Percentiles rank a stretch among this genome's conserved stretches.
These are phyloP conservation scores for Ctenochaetus hawaiiensis DNA, from an alignment of 2,797 vertebrate species.

Conservation along the genomic window DNA sequence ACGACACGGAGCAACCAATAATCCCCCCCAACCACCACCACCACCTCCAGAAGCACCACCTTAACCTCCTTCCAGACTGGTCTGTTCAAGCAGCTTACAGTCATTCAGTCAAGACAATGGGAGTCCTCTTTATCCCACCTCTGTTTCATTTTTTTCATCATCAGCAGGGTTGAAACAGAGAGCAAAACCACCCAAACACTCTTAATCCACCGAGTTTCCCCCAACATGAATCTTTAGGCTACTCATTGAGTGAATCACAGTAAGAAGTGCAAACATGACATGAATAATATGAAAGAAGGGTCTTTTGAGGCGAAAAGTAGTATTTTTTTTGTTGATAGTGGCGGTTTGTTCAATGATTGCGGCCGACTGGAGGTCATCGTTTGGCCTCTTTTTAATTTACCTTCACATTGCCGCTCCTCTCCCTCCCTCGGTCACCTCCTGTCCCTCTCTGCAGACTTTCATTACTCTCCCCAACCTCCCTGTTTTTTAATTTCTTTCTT, in stretches of 20 bases:
- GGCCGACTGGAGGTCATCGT: conserved; percentile 39
- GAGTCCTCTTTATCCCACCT: conserved; percentile 47
- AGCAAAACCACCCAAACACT: conserved; percentile 56
- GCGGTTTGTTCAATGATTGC: conserved; percentile 33
- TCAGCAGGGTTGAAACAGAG: conserved; percentile 45
- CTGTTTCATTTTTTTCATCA: conserved; percentile 57
- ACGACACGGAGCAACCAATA: conserved; percentile 65
- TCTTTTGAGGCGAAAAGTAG: not conserved
- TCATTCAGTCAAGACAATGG: conserved; percentile 62
- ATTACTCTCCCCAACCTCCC: conserved; percentile 53
- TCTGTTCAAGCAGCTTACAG: conserved; percentile 63
- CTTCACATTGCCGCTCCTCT: conserved; percentile 21
- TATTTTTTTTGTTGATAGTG: conserved; percentile 15
- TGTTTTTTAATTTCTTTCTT: conserved; percentile 11
- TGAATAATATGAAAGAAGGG: not conserved
- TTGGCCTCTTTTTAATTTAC: conserved; percentile 53
- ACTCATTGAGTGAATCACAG: conserved; percentile 14
- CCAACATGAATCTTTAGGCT: conserved; percentile 38
- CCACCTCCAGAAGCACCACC: conserved; percentile 38
- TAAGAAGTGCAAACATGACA: not conserved
- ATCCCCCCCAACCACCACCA: conserved; percentile 40
- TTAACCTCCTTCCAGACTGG: conserved; percentile 56
- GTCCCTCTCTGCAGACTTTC: conserved; percentile 36
- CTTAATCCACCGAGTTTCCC: conserved; percentile 44
- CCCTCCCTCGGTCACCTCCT: conserved; percentile 2